Base-by-base conservation (phyloP, 1,140 invertebrate species). In the Drosophila tani region DNA sequence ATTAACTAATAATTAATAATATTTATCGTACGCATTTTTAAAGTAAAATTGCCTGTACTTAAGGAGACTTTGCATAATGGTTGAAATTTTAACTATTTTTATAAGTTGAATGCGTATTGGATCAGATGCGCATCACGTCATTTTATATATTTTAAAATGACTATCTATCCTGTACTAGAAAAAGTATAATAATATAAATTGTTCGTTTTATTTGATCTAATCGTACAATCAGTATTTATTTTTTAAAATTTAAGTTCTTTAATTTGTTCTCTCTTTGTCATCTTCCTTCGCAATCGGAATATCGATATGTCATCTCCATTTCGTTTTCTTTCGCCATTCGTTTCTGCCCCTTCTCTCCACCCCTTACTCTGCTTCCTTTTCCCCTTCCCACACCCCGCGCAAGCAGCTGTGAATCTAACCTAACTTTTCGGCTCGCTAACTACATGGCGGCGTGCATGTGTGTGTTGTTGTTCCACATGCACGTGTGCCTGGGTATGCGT, bases 331-430 rank as follows among this genome's bases (percentile, higher is more conserved):
- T 55, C 35, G 60, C 79, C 77, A 81, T 83, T 83, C 62, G 77
- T 14, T 43, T 45, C 46, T 29, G 6, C 45, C 29, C 17, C 45
- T 15, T 40, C 62, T 12, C 66, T 14, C n/a, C 69, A 15, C 29
- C 65, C 51, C 66, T 64, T 29, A 43, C 49, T 56, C 24, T 47
- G 43, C 60, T 49, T 40, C 41, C 62, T 67, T 65, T 73, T 56
- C 51, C 66, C 5, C n/a, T 47, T 49, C 51, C 70, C 35, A 27
- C 55, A 29, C 7, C 12, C 38, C 53, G 21, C 29, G 12, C 45
- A 50, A 55, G 38, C 57, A 55, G 51, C 77, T 78, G 82, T 70
- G 45, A 86, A 70, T 76, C 84, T 85, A 85, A 85, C 82, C 82
- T 59, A 60, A 85, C 82, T 81, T 82, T 65, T 70, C 24, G 45